Base-by-base conservation (phyloP, 2,113 vertebrate species). In the Pyxicephalus adspersus region DNA sequence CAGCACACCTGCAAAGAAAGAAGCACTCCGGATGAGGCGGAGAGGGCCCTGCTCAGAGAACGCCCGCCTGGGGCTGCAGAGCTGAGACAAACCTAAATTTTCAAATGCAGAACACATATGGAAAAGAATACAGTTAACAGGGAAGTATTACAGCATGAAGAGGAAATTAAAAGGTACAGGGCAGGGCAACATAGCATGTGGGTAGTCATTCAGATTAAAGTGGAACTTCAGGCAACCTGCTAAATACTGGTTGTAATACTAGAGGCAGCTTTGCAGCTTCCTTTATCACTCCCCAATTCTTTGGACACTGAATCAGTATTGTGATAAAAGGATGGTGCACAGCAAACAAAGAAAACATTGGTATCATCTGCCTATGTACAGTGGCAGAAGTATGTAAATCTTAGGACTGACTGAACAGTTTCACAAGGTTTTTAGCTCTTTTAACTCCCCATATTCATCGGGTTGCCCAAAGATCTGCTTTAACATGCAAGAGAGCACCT, bases 1-100 rank as follows among this genome's bases (percentile, higher is more conserved):
- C 88, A 22, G 95, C 98, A 96, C 97, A 99, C 98, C 98, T 99
- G 98, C 97, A 98, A 99, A 99, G 96, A 99, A 99, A 99, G 98
- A 99, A 89, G 98, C 97, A 86, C 98, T 99, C 96, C 98, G 96
- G 96, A 98, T 98, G 91, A 99, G 96, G 87, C 97, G 96, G 92
- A 99, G 96, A 88, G 97, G 97, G 92, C 97, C 97, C 92, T 98
- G 97, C 90, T 99, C 98, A 94, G 97, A 99, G 95, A 98, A 97
- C 84, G 96, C 97, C 95, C 98, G 95, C 86, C 97, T 97, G 80
- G 98, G 97, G 95, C 97, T 98, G 98, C 97, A 98, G 94, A 99
- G 96, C 94, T 99, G 97, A 90, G 97, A 96, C 94, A 99, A 95
- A 95, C 98, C 98, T 99, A 97, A 90, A 91, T 4, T 89, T 93